Conservation (phyloP, 1,140 invertebrate genomes). For the Notospermus geniculatus region DNA sequence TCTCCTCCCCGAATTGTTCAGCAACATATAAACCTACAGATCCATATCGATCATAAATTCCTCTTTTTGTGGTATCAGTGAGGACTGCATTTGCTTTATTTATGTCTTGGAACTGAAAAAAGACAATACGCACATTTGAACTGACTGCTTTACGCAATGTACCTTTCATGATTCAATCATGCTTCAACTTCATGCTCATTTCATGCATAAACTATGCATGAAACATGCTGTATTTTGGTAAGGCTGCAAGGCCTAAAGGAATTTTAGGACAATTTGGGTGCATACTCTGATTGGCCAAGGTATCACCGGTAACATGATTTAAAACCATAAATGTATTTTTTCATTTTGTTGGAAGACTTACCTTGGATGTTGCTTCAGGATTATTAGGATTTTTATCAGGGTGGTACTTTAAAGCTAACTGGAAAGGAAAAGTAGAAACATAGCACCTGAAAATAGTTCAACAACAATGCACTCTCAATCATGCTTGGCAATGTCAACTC, state of each 20-base stretch:
- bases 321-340: too few relatives aligned
- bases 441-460: not conserved
- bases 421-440: slow-evolving; percentile 23
- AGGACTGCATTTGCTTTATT: slow-evolving; percentile 58
- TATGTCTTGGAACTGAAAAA: slow-evolving; percentile 58
- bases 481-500: not conserved
- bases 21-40: slow-evolving; percentile 59
- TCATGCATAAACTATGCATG: too few relatives aligned
- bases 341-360: too few relatives aligned
- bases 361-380: slow-evolving; percentile 44
- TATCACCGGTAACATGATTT: too few relatives aligned
- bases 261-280: too few relatives aligned
- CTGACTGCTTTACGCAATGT: too few relatives aligned
- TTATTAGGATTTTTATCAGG: slow-evolving; percentile 85
- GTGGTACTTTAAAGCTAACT: slow-evolving; percentile 94
- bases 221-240: too few relatives aligned
- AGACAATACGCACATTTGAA: too few relatives aligned
- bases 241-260: too few relatives aligned
- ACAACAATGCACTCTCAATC: not conserved
- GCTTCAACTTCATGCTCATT: too few relatives aligned
- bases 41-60: slow-evolving; percentile 59
- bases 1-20: slow-evolving; percentile 60
- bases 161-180: too few relatives aligned
- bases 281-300: too few relatives aligned
- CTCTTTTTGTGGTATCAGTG: slow-evolving; percentile 54